Conservation (phyloP, 2,888 invertebrate genomes). For the Cheilosia urbana region DNA sequence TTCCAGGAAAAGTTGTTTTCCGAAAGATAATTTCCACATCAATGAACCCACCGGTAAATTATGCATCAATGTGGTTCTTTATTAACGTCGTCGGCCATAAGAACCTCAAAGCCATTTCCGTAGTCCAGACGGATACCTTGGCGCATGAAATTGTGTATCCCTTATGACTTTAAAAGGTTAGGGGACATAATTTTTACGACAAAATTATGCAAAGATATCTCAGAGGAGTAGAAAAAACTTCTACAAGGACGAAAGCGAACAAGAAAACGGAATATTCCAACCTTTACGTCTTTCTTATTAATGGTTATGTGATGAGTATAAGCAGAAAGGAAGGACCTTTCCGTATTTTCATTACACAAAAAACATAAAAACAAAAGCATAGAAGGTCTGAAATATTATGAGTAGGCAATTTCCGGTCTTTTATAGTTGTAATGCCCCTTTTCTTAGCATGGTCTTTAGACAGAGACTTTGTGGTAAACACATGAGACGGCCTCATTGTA, state of each 20-base stretch:
- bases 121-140: constrained; percentile 18
- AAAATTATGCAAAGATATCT: constrained; percentile 60
- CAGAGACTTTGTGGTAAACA: constrained; percentile 30
- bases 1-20: constrained; percentile 34
- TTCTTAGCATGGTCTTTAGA: constrained; percentile 23
- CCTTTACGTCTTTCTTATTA: constrained; percentile 62
- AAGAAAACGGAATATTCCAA: neutral
- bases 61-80: constrained; percentile 62
- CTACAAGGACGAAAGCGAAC: neutral
- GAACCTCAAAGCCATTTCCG: constrained; percentile 35
- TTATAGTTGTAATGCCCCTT: constrained; percentile 28
- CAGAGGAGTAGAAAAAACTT: neutral
- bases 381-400: constrained; percentile 63
- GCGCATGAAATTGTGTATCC: constrained; percentile 22
- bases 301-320: constrained; percentile 65
- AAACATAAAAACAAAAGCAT: neutral
- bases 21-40: constrained; percentile 54
- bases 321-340: constrained; percentile 26
- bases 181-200: constrained; percentile 55
- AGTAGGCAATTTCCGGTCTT: constrained; percentile 66
- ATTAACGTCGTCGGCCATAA: constrained; percentile 39
- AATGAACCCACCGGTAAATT: constrained; percentile 53
- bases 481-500: constrained; percentile 13
- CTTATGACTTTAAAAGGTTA: constrained; percentile 51
- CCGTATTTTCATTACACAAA: neutral